Percentiles rank a stretch among this genome's conserved stretches.
phyloP scores from a whole-genome alignment of 1,140 invertebrate species.

The Pinna nobilis region DNA sequence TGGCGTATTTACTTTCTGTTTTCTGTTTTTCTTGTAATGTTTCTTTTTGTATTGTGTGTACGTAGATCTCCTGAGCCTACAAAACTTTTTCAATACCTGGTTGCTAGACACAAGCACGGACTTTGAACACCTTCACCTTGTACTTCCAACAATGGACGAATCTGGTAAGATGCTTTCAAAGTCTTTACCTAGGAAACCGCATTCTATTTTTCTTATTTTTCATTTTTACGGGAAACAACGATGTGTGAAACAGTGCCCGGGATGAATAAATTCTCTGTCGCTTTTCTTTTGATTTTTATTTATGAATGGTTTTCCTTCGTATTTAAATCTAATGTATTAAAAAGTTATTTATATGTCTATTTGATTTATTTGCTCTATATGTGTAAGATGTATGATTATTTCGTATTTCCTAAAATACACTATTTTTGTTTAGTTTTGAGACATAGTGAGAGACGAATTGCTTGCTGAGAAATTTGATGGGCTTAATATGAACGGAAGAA shows the following conservation, averaged over 20 bases:
- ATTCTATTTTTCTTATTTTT: background rate
- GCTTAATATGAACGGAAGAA: too few relatives aligned
- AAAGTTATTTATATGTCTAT: slow-evolving; percentile 9
- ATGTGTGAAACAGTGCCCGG: background rate
- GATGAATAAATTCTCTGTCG: background rate
- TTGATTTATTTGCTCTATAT: too few relatives aligned
- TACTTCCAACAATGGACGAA: slow-evolving; percentile 48
- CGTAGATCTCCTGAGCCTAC: slow-evolving; percentile 56
- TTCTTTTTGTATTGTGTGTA: slow-evolving; percentile 9
- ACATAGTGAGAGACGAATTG: too few relatives aligned
- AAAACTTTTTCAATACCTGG: slow-evolving; percentile 69
- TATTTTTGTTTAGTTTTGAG: too few relatives aligned
- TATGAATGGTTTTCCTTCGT: background rate
- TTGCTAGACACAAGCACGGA: slow-evolving; percentile 65
- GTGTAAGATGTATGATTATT: too few relatives aligned
- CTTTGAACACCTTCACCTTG: slow-evolving; percentile 67
- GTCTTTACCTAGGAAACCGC: background rate
- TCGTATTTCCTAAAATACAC: too few relatives aligned
- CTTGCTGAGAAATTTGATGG: too few relatives aligned
- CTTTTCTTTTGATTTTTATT: background rate
- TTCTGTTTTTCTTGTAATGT: background rate
- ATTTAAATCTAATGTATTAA: background rate
- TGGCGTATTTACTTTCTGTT: too few relatives aligned
- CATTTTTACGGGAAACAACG: background rate
- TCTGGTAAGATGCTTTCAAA: background rate